phyloP scores from a whole-genome alignment of 2,888 invertebrate species.

The Ischnura elegans region DNA sequence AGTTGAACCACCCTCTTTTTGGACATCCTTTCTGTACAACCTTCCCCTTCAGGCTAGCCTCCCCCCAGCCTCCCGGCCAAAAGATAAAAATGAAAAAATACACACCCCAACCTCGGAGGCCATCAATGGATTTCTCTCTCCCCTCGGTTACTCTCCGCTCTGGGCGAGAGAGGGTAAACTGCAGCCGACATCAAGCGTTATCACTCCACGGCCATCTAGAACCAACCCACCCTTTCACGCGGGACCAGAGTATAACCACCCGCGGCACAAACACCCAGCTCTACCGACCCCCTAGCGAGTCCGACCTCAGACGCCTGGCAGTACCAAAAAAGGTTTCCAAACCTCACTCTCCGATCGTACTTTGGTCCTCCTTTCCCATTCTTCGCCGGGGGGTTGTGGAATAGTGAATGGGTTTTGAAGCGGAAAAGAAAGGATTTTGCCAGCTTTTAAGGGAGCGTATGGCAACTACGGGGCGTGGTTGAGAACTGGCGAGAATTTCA shows the following conservation, averaged over 20 bases:
- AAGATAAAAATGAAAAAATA: conserved; percentile 3
- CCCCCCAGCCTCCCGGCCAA: background rate
- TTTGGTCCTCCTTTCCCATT: background rate
- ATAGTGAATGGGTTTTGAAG: background rate
- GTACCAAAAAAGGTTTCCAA: background rate
- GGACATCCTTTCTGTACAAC: background rate
- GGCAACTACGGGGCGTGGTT: background rate
- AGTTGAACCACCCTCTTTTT: background rate
- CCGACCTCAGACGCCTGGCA: background rate
- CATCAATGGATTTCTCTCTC: conserved; percentile 49
- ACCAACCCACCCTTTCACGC: background rate
- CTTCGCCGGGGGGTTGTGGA: background rate
- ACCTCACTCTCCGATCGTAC: background rate
- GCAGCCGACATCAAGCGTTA: conserved; percentile 53
- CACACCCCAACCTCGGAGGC: background rate
- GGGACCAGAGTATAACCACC: background rate
- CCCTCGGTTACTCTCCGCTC: background rate
- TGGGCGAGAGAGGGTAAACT: conserved; percentile 19
- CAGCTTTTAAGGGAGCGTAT: background rate
- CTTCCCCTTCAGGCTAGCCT: background rate
- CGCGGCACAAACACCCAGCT: background rate
- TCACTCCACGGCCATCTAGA: conserved; percentile 2
- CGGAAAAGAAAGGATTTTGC: background rate
- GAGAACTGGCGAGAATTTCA: background rate
- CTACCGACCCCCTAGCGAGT: background rate